Conservation (phyloP, 2,797 vertebrate species). For the Danio tinwini region DNA sequence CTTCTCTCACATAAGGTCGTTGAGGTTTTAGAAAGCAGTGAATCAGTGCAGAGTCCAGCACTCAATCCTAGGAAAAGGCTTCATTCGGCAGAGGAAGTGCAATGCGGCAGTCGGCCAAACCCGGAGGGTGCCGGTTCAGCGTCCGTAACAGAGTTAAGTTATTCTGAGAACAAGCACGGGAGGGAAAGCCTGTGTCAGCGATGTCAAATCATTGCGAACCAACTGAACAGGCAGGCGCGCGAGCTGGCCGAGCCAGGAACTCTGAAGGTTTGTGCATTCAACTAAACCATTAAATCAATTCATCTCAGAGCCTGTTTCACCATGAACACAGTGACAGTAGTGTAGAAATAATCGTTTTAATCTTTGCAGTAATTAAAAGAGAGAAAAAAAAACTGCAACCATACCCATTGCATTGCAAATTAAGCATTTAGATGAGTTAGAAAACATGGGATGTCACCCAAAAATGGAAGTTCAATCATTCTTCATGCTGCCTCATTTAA, state of each 20-base stretch:
- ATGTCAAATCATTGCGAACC: conserved; percentile 85
- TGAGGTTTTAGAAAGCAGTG: conserved; percentile 75
- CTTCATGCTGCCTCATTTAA: not conserved
- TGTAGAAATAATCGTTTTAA: not conserved
- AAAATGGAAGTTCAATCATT: not conserved
- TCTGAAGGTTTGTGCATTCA: conserved; percentile 70
- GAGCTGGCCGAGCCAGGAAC: conserved; percentile 76
- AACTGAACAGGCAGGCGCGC: conserved; percentile 85
- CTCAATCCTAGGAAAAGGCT: conserved; percentile 79
- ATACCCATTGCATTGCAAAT: not conserved
- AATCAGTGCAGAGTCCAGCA: conserved; percentile 69
- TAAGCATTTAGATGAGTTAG: not conserved
- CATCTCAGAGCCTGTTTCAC: conserved; percentile 14
- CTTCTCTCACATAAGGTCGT: conserved; percentile 66
- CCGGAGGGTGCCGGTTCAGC: conserved; percentile 86
- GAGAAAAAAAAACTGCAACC: not conserved
- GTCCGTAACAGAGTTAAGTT: conserved; percentile 72
- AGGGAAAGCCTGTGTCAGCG: conserved; percentile 81
- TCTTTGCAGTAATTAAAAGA: not conserved
- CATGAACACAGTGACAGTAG: conserved; percentile 14
- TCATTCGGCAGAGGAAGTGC: conserved; percentile 75
- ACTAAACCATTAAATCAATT: conserved; percentile 43
- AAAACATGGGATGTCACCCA: not conserved
- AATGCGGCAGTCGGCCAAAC: conserved; percentile 80
- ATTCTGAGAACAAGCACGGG: conserved; percentile 62